Conservation (phyloP, 2,113 vertebrate genomes). For the Jacana jacana region DNA sequence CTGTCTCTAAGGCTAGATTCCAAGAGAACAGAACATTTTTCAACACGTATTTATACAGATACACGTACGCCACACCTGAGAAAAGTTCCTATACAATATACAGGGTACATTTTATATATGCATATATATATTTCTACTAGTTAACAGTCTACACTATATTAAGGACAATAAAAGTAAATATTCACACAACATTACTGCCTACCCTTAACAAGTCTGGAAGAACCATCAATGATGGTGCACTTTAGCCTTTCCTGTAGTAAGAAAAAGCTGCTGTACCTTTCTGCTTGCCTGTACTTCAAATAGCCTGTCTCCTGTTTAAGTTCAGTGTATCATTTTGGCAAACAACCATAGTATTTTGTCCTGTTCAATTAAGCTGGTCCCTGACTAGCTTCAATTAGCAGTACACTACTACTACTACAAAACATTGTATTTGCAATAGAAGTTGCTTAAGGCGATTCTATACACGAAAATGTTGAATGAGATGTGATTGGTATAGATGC, state of each 20-base stretch:
- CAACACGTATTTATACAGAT: fast-evolving
- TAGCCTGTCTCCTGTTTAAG: no score
- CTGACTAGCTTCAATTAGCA: constrained; percentile 14
- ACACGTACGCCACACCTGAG: neutral
- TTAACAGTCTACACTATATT: neutral
- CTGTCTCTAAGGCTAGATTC: neutral
- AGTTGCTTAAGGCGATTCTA: neutral
- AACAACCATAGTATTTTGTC: neutral
- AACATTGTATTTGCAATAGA: neutral
- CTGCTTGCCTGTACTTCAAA: neutral
- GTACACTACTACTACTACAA: neutral
- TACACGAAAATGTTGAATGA: neutral
- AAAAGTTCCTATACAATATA: neutral
- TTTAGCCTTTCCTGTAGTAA: neutral
- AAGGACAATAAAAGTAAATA: neutral
- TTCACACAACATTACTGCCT: neutral
- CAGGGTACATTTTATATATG: neutral
- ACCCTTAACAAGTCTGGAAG: neutral
- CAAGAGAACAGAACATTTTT: neutral
- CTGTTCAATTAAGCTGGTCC: neutral
- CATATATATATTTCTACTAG: neutral
- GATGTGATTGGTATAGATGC: neutral
- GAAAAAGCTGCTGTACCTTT: constrained; percentile 14
- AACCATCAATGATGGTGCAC: neutral
- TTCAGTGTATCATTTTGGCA: neutral